Evolutionary conservation across 2,797 vertebrate genomes (phyloP), one percentile per base, ranked within the genome.

Genomic region (Xenops minutus): DNA sequence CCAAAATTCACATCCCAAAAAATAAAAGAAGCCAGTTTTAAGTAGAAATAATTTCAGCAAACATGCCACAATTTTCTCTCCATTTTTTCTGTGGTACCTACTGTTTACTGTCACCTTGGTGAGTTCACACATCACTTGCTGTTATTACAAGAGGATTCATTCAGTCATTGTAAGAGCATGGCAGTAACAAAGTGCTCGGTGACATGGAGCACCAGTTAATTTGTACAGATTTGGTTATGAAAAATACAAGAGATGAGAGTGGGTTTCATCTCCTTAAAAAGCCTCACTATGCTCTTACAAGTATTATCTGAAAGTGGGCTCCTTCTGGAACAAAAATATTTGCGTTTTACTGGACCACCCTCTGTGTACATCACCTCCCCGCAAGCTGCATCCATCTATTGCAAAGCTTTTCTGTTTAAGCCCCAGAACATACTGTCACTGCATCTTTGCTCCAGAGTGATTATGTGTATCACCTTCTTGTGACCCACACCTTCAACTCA

Each of bases 41-140:
- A 88, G 44, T 2, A 81, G 24, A 77, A 79, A 74, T 12, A 46
- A 52, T 39, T 88, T 88, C 56, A 51, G 41, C 29, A 85, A 68
- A 32, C 0, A 0, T 34, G 34, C 4, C 37, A 30, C 7, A 5
- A 5, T 32, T 48, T 51, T 24, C 7, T 3, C 6, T 29, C 3
- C 1, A 0, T 36, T 88, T 82, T 61, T 56, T 9, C 41, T 48
- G 14, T 4, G 7, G 9, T 48, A 77, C 14, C 37, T 56, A 21
- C 2, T 6, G 4, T 54, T 92, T 36, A 29, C 24, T 43, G 34
- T 27, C 37, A 36, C 12, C 30, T 24, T 39, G 26, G 34, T 2
- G 37, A 39, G 15, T 41, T 61, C 48, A 41, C 8, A 3, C 4
- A 5, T 37, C 37, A 55, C 23, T 58, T 55, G 23, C 7, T 77